phyloP scores from a whole-genome alignment of 2,113 vertebrate species.

The Syrmaticus mikado region DNA sequence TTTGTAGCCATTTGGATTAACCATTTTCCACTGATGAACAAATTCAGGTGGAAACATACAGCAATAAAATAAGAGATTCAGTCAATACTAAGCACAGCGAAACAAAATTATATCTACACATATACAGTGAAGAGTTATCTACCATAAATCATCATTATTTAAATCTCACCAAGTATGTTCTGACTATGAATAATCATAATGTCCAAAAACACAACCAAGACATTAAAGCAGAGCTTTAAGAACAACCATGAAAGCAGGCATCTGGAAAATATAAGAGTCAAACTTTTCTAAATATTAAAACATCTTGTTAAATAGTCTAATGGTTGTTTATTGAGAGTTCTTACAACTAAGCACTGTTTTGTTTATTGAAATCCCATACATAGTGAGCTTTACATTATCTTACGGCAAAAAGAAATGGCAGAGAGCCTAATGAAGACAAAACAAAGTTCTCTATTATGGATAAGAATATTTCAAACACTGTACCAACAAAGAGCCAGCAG shows the following conservation, averaged over 20 bases:
- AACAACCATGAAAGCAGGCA: slow-evolving; percentile 56
- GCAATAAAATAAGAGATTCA: not conserved
- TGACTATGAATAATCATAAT: slow-evolving; percentile 63
- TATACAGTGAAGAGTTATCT: slow-evolving; percentile 26
- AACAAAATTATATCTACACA: not conserved
- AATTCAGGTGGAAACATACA: not conserved
- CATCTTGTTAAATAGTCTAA: slow-evolving; percentile 63
- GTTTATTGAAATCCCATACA: slow-evolving; percentile 76
- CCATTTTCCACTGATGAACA: not conserved
- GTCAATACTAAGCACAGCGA: not conserved
- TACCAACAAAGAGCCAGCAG: slow-evolving; percentile 32
- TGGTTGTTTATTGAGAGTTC: slow-evolving; percentile 72
- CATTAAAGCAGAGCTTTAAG: slow-evolving; percentile 42
- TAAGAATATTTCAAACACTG: slow-evolving; percentile 67
- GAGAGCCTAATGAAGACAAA: slow-evolving; percentile 72
- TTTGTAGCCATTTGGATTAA: slow-evolving; percentile 10
- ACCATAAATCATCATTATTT: slow-evolving; percentile 9
- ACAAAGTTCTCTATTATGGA: slow-evolving; percentile 55
- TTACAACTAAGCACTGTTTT: slow-evolving; percentile 78
- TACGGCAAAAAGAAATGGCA: slow-evolving; percentile 48
- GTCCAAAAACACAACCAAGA: slow-evolving; percentile 7
- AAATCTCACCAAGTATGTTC: slow-evolving; percentile 60
- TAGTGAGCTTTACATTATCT: slow-evolving; percentile 10
- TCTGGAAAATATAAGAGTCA: slow-evolving; percentile 74
- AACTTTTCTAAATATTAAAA: slow-evolving; percentile 74